These are phyloP conservation scores for Atta texana DNA, from an alignment of 1,140 invertebrate species.

Conservation along the genomic window DNA sequence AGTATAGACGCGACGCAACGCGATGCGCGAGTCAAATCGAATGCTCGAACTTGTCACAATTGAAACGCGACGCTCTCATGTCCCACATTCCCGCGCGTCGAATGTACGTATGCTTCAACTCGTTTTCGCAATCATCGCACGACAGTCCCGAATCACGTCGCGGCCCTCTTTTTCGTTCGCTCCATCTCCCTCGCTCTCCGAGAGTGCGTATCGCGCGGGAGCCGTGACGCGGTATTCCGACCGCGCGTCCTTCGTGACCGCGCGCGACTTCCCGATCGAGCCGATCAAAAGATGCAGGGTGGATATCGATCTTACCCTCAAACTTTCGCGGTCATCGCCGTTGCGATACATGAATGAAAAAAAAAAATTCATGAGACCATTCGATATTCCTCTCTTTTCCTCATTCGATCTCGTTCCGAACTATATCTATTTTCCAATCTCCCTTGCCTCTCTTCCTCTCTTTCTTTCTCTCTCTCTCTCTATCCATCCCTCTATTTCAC, in stretches of 20 bases:
- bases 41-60: not conserved
- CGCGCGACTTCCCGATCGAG: conserved; percentile 20
- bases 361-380: conserved; percentile 5
- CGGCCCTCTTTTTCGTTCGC: not conserved
- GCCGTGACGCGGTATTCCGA: not conserved
- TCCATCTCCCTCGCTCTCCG: not conserved
- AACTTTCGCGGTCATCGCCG: conserved; percentile 16
- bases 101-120: not conserved
- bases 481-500: not conserved
- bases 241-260: too few relatives aligned
- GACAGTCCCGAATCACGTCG: not conserved
- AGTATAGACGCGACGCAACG: not conserved
- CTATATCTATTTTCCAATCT: too few relatives aligned
- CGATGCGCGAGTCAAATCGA: not conserved
- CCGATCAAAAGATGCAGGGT: conserved; percentile 34
- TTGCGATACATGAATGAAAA: not conserved
- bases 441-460: not conserved
- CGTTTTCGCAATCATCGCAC: not conserved
- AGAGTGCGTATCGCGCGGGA: not conserved
- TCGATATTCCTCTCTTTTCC: conserved; percentile 29
- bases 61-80: not conserved
- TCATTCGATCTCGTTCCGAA: not conserved
- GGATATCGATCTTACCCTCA: conserved; percentile 47
- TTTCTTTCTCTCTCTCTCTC: not conserved
- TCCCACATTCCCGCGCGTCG: not conserved